Conservation (phyloP, 1,140 invertebrate species). For the Pogonus chalceus region DNA sequence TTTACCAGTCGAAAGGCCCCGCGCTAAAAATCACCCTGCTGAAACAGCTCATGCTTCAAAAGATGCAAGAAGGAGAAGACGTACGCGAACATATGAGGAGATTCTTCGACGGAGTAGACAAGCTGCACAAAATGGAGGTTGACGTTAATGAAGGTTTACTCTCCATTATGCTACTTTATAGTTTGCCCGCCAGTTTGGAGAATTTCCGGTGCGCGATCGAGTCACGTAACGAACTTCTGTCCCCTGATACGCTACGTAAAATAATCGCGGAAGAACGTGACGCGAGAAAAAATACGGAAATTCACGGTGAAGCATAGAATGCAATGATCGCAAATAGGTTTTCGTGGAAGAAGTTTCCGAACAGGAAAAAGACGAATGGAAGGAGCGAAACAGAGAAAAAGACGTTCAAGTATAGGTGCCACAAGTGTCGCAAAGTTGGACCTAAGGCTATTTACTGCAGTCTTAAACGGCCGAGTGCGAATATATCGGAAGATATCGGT, state of each 20-base stretch:
- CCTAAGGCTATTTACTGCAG: not conserved
- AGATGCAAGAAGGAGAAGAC: constrained; percentile 17
- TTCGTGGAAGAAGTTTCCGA: not conserved
- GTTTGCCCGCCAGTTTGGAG: constrained; percentile 19
- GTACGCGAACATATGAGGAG: constrained; percentile 17
- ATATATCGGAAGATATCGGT: not conserved
- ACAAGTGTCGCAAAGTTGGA: not conserved
- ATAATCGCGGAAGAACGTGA: constrained; percentile 25
- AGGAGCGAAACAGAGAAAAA: not conserved
- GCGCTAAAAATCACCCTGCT: constrained; percentile 19
- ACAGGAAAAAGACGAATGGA: not conserved
- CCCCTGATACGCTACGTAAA: constrained; percentile 14
- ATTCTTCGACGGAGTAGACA: constrained; percentile 21
- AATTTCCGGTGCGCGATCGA: constrained; percentile 21
- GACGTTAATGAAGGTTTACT: constrained; percentile 15
- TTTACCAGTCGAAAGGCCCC: constrained; percentile 22
- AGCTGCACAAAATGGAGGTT: constrained; percentile 19
- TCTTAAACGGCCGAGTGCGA: not conserved
- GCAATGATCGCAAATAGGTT: not conserved
- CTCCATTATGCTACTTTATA: constrained; percentile 22
- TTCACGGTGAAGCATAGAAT: not conserved
- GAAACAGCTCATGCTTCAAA: constrained; percentile 17
- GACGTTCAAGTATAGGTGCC: not conserved
- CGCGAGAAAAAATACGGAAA: constrained; percentile 8
- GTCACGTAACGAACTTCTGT: constrained; percentile 17